These are phyloP conservation scores for Ctena decussata DNA, from an alignment of 2,888 invertebrate species.

Conservation along the genomic window DNA sequence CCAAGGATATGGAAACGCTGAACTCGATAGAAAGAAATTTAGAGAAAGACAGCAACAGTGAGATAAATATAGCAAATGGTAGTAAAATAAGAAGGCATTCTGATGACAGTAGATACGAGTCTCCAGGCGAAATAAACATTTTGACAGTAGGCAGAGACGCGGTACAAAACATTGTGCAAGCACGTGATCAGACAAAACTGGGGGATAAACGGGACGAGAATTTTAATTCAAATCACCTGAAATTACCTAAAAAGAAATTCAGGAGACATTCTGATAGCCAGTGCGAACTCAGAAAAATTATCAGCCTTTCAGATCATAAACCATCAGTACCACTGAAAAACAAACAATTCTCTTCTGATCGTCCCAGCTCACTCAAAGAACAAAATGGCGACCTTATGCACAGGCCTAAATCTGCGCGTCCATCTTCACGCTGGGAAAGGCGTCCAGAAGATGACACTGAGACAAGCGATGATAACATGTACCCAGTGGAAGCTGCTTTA, in stretches of 20 bases:
- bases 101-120: too few species aligned
- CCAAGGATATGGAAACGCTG: too few species aligned
- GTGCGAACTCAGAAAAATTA: not conserved
- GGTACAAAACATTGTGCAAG: too few species aligned
- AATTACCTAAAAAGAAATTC: not conserved
- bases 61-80: too few species aligned
- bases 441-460: constrained; percentile 5
- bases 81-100: too few species aligned
- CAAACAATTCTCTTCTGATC: too few species aligned
- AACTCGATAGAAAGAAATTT: too few species aligned
- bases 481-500: not conserved
- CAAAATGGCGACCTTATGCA: not conserved
- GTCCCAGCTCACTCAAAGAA: not conserved
- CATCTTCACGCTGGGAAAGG: constrained; percentile 55
- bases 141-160: too few species aligned
- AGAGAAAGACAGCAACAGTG: too few species aligned
- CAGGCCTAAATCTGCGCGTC: constrained; percentile 58
- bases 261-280: not conserved
- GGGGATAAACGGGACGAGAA: not conserved
- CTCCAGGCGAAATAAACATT: too few species aligned
- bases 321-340: not conserved
- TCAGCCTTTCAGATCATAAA: not conserved
- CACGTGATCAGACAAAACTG: not conserved
- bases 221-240: not conserved
- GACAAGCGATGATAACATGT: not conserved